phyloP scores from a whole-genome alignment of 35 echinoderm and acorn worm genomes.

The Anneissia japonica region DNA sequence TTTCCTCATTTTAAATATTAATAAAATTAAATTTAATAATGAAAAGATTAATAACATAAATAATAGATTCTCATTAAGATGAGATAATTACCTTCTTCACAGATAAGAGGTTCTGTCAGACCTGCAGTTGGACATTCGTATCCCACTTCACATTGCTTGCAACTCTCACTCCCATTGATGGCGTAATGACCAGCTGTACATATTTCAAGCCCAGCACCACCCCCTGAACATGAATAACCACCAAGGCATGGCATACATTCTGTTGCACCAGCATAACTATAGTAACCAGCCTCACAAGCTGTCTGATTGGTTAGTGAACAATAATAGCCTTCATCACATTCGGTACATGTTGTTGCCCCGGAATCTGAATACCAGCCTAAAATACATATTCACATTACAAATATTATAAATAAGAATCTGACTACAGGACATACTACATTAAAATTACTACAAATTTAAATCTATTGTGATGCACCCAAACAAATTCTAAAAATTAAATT shows the following conservation, averaged over 20 bases:
- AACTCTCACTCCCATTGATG: conserved; percentile 35
- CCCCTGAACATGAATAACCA: conserved; percentile 61
- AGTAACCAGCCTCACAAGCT: conserved; percentile 61
- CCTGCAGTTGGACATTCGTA: conserved; percentile 31
- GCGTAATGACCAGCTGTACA: conserved; percentile 27
- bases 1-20: neutral
- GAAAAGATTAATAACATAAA: neutral
- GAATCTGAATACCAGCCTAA: conserved; percentile 11
- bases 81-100: conserved; percentile 17
- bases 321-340: conserved; percentile 54
- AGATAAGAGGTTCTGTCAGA: conserved; percentile 2
- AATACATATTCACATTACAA: conserved; percentile 1
- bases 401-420: too few species aligned
- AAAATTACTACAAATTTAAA: too few species aligned
- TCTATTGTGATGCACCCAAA: too few species aligned
- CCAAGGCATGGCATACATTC: conserved; percentile 59
- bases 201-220: neutral
- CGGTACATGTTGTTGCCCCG: conserved; percentile 28
- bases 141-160: conserved; percentile 21
- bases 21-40: neutral
- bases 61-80: neutral
- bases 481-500: too few species aligned
- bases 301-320: conserved; percentile 45
- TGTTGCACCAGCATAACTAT: conserved; percentile 53
- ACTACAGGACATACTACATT: too few species aligned